phyloP scores from a whole-genome alignment of 2,888 invertebrate species.

The Apomyelois bistriatella region DNA sequence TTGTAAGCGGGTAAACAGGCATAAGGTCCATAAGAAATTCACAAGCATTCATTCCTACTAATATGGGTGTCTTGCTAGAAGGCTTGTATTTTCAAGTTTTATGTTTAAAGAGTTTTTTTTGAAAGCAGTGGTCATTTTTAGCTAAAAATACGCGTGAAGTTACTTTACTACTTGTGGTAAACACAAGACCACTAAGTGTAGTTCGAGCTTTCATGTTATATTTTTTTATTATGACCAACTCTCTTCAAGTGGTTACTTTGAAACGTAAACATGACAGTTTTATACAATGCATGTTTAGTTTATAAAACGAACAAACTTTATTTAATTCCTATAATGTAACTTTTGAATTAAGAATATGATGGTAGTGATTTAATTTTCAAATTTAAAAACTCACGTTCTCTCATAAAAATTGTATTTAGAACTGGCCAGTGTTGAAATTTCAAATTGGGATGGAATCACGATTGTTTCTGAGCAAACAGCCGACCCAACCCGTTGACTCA shows the following conservation, averaged over 20 bases:
- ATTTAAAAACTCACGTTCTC: neutral
- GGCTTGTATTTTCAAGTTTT: no score
- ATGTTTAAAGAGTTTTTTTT: no score
- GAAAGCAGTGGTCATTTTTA: no score
- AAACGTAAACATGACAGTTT: neutral
- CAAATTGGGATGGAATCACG: constrained; percentile 44
- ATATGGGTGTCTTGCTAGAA: no score
- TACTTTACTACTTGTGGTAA: neutral
- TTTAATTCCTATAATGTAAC: no score
- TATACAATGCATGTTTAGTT: neutral
- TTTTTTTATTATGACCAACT: neutral
- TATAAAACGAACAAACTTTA: neutral
- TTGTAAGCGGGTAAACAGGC: neutral
- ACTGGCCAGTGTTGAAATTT: constrained; percentile 25
- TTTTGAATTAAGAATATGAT: constrained; percentile 19
- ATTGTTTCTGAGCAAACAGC: constrained; percentile 41
- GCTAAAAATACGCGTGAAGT: neutral
- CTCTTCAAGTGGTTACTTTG: neutral
- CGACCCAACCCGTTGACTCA: constrained; percentile 62
- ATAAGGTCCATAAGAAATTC: neutral
- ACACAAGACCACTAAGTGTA: neutral
- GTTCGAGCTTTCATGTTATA: neutral
- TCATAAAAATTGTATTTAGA: constrained; percentile 10
- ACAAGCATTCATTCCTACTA: no score
- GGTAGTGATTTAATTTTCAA: no score